phyloP scores from a whole-genome alignment of 2,888 invertebrate genomes.

The Caenorhabditis sp. region DNA sequence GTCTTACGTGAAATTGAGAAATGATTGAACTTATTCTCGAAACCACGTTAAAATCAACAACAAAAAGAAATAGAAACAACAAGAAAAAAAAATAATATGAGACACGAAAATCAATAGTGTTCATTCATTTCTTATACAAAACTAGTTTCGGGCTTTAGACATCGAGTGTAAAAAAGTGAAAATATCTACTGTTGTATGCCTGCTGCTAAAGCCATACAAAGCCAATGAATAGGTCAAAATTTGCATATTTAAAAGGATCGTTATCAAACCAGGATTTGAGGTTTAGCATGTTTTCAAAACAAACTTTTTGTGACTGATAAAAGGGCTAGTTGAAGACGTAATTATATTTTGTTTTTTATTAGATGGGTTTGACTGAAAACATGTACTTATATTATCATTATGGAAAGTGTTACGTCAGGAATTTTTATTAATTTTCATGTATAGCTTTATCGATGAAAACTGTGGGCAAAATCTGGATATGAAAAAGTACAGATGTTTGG shows the following conservation, averaged over 20 bases:
- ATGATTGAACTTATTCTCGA: too few relatives aligned
- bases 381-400: too few relatives aligned
- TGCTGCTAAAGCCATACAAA: too few relatives aligned
- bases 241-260: neutral
- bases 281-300: neutral
- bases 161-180: neutral
- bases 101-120: neutral
- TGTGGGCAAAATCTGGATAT: too few relatives aligned
- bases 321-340: neutral
- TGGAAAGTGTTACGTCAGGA: too few relatives aligned
- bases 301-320: neutral
- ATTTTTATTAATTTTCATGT: too few relatives aligned
- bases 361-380: too few relatives aligned
- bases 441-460: too few relatives aligned
- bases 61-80: neutral
- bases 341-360: neutral
- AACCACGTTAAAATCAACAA: too few relatives aligned
- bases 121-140: neutral
- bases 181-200: neutral
- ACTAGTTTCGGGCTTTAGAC: neutral
- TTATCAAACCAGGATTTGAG: neutral
- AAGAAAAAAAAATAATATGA: neutral
- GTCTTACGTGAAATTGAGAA: too few relatives aligned
- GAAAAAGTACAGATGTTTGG: too few relatives aligned
- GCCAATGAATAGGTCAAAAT: neutral